A percentile compares a stretch with the other conserved stretches of the same genome.
Evolutionary conservation across 92 coral and sea anemone genomes (phyloP).

Genomic region (Umimayanthus kanabou): DNA sequence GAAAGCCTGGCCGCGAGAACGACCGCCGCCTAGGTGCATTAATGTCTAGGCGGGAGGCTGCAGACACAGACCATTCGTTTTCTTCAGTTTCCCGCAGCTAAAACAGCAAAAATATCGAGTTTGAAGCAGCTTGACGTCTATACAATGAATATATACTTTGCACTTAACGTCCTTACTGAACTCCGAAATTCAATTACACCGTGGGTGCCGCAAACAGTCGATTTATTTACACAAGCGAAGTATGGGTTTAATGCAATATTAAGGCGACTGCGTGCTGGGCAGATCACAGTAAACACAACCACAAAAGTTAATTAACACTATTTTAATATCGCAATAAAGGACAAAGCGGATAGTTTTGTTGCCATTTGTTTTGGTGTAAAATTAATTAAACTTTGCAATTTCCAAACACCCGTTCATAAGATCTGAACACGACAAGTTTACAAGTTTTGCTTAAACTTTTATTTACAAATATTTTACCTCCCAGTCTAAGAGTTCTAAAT

Average conservation of each 20-base stretch:
- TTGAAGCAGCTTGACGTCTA: slow-evolving; percentile 26
- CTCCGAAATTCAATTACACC: slow-evolving; percentile 31
- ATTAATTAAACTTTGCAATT: slow-evolving; percentile 24
- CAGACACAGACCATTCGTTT: background rate
- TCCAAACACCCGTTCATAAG: background rate
- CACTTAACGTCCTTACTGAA: slow-evolving; percentile 9
- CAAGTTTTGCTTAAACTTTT: background rate
- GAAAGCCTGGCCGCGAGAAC: background rate
- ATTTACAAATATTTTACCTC: slow-evolving; percentile 7
- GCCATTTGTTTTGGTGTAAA: slow-evolving; percentile 27
- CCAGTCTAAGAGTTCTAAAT: background rate
- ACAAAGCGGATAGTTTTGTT: slow-evolving; percentile 21
- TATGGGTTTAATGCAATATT: slow-evolving; percentile 32
- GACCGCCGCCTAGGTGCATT: background rate
- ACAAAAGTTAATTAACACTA: slow-evolving; percentile 48
- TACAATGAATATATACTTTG: background rate
- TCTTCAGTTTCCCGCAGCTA: slow-evolving; percentile 23
- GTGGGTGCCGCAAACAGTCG: slow-evolving; percentile 22
- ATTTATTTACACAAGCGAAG: slow-evolving; percentile 22
- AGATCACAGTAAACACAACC: slow-evolving; percentile 35
- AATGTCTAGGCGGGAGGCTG: slow-evolving; percentile 6
- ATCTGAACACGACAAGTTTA: background rate
- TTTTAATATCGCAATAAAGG: slow-evolving; percentile 29
- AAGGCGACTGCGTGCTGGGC: slow-evolving; percentile 28
- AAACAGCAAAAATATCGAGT: slow-evolving; percentile 24